Evolutionary conservation across 2,888 invertebrate species (phyloP).

Genomic region (Rhamphomyia laevipes): DNA sequence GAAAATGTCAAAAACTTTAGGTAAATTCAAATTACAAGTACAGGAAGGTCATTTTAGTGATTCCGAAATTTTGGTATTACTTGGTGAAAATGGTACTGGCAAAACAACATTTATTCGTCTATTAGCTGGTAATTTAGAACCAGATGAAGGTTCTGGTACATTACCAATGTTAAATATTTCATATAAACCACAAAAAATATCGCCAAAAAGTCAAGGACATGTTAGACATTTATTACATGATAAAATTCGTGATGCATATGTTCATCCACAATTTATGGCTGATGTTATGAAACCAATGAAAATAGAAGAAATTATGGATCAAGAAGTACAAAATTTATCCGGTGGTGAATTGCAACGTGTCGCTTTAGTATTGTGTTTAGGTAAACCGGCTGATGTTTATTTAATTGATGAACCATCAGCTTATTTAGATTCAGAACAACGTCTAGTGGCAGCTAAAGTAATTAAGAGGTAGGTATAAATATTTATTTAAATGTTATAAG

Average conservation of each 20-base stretch:
- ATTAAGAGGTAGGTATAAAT: conserved; percentile 66
- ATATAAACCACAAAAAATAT: conserved; percentile 99
- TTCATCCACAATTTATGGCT: conserved; percentile 95
- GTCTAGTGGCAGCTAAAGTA: conserved; percentile 98
- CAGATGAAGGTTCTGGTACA: conserved; percentile 56
- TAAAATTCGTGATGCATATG: conserved; percentile 93
- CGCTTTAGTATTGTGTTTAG: conserved; percentile 89
- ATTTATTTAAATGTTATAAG: neutral
- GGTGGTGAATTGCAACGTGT: conserved; percentile 99
- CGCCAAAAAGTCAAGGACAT: conserved; percentile 88
- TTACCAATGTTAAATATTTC: conserved; percentile 87
- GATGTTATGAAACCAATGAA: conserved; percentile 98
- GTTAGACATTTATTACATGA: conserved; percentile 90
- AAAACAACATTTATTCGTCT: conserved; percentile 99
- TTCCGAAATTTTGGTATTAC: conserved; percentile 94
- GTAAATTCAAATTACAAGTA: conserved; percentile 62
- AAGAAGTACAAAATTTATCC: conserved; percentile 95
- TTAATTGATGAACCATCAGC: conserved; percentile 98
- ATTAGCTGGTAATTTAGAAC: conserved; percentile 89
- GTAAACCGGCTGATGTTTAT: conserved; percentile 98
- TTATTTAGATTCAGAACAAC: conserved; percentile 98
- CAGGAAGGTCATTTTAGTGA: conserved; percentile 93
- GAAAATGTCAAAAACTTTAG: conserved; percentile 73
- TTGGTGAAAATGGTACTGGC: conserved; percentile 97
- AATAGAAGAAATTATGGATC: conserved; percentile 95